A percentile compares a stretch with the other conserved stretches of the same genome.
These are phyloP conservation scores for Lasiurus cinereus DNA, from an alignment of 2,113 vertebrate species.

Conservation along the genomic window DNA sequence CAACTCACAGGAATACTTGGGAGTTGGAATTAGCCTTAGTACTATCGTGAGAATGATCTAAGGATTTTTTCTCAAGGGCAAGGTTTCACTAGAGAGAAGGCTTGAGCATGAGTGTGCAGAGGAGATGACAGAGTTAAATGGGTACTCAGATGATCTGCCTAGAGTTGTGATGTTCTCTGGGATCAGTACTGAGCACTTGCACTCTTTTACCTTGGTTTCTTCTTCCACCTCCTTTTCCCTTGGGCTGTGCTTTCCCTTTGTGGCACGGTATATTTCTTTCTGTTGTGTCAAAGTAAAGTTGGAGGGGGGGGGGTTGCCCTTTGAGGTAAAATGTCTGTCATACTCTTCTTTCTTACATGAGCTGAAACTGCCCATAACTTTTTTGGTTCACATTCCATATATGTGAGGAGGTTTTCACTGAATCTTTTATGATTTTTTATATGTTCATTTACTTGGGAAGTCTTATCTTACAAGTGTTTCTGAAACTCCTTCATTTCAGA, in stretches of 20 bases:
- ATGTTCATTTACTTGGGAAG: not conserved
- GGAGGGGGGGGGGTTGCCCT: not conserved
- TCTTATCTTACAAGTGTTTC: not conserved
- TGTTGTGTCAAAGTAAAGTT: not conserved
- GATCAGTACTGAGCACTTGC: not conserved
- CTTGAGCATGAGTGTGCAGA: not conserved
- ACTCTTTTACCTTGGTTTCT: not conserved
- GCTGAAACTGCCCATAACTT: not conserved
- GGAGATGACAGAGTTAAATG: not conserved
- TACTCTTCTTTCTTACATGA: not conserved
- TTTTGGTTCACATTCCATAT: not conserved
- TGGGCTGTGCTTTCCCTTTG: not conserved
- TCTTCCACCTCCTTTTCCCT: not conserved
- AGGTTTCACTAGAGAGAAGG: not conserved
- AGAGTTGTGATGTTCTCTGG: not conserved
- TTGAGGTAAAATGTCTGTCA: not conserved
- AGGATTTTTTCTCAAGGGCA: not conserved
- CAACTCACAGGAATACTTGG: not conserved
- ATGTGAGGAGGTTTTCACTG: not conserved
- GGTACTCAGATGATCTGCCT: not conserved
- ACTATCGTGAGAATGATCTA: not conserved
- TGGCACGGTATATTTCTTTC: not conserved
- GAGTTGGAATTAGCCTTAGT: not conserved
- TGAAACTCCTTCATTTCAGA: not conserved
- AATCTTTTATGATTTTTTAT: not conserved